Percentiles rank a stretch among this genome's conserved stretches.
These are phyloP conservation scores for Philantomba maxwellii DNA, from an alignment of 2,113 vertebrate species.

Conservation along the genomic window DNA sequence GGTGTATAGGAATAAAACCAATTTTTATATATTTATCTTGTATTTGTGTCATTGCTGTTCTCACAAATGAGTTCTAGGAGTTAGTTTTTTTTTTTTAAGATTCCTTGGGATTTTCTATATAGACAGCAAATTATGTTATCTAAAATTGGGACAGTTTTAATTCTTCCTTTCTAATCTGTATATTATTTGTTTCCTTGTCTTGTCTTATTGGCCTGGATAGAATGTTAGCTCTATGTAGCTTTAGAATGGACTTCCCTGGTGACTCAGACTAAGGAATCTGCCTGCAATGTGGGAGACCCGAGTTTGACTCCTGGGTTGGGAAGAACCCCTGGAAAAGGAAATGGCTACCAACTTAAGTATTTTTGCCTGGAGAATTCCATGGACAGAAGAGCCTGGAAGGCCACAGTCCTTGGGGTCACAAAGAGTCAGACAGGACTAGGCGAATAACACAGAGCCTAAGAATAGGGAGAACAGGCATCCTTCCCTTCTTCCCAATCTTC, in stretches of 20 bases:
- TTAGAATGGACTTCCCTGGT: not conserved
- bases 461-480: not conserved
- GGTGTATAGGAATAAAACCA: not conserved
- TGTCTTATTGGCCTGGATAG: not conserved
- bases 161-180: not conserved
- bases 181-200: not conserved
- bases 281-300: not conserved
- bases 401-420: not conserved
- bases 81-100: not conserved
- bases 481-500: not conserved
- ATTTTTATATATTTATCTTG: not conserved
- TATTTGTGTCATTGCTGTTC: not conserved
- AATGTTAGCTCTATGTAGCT: not conserved
- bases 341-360: not conserved
- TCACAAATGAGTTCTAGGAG: not conserved
- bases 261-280: not conserved
- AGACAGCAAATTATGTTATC: not conserved
- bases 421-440: not conserved
- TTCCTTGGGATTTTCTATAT: not conserved
- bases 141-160: not conserved
- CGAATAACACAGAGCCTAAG: not conserved
- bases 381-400: not conserved
- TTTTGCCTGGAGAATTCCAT: not conserved
- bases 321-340: not conserved
- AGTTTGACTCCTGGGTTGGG: not conserved